Conservation (phyloP, 2,888 invertebrate genomes). For the Papilio demoleus region DNA sequence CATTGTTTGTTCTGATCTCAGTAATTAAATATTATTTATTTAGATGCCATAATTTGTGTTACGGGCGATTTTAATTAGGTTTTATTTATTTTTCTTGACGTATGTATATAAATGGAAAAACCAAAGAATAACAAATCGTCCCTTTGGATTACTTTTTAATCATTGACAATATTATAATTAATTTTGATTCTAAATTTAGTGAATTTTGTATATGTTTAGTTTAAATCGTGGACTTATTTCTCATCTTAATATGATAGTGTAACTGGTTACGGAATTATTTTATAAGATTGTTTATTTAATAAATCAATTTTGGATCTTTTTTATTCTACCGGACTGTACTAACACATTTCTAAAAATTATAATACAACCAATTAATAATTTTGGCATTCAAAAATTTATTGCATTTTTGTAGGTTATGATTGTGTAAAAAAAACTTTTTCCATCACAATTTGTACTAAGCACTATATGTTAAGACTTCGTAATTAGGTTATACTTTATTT, state of each 20-base stretch:
- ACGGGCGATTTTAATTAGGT: conserved; percentile 69
- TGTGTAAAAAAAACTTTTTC: background rate
- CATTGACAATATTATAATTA: conserved; percentile 53
- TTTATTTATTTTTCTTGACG: conserved; percentile 65
- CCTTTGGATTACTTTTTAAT: conserved; percentile 65
- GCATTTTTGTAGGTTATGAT: conserved; percentile 22
- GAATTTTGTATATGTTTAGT: conserved; percentile 58
- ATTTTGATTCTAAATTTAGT: conserved; percentile 53
- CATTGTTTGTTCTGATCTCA: conserved; percentile 80
- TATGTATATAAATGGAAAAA: conserved; percentile 73
- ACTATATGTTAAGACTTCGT: conserved; percentile 41
- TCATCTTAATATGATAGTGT: conserved; percentile 44
- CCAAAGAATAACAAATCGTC: conserved; percentile 74
- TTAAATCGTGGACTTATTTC: conserved; percentile 23
- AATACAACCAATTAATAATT: conserved; percentile 52
- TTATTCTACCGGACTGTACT: conserved; percentile 33
- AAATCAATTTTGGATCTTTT: background rate
- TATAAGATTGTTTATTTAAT: conserved; percentile 1
- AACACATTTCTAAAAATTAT: conserved; percentile 43
- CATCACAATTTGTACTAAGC: conserved; percentile 35
- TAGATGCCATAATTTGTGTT: conserved; percentile 79
- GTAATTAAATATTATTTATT: conserved; percentile 82
- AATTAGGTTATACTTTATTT: conserved; percentile 38
- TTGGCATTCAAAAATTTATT: conserved; percentile 64
- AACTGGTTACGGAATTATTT: conserved; percentile 32